Evolutionary conservation across 1,140 invertebrate genomes (phyloP), one percentile per base, ranked within the genome.

Genomic region (Caenorhabditis brenneri): DNA sequence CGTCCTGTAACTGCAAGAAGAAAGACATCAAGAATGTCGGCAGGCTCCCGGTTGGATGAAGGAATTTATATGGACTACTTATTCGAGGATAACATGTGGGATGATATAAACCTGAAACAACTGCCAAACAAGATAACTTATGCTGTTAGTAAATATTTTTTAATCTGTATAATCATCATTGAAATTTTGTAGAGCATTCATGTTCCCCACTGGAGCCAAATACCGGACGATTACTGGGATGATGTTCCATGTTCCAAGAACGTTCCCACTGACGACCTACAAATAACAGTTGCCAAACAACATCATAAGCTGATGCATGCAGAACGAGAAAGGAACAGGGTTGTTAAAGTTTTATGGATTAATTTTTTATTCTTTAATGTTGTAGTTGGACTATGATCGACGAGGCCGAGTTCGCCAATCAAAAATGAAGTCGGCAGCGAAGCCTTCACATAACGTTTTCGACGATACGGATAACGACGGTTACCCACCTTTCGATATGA

Each of bases 261-360:
- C 10, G 3, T n/a, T 6, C 15, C 3, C n/a, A 10, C 65, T 22
- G 65, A 74, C n/a, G 65, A 74, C n/a, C 24, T 74, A 10, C 22
- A 42, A n/a, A 22, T 42, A 7, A 7, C 65, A 22, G 36, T 42
- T 4, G 65, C 65, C 15, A 74, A 74, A 24, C 33, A 74, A 42
- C 65, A 74, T 74, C 65, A 74, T 15, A 74, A 42, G n/a, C 36
- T 74, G 36, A 74, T 74, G 65, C 65, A 74, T 42, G 65, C 65
- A 7, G 65, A 74, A 24, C 33, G 65, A 31, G 36, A 74, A n/a
- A 74, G 65, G n/a, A 74, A 42, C 10, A 74, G 12, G 36, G 65
- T 74, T 27, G 4, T 1, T 51, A 51, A n/a, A 9, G 9, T 46
- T 46, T 16, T 46, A 46, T 2, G 16, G 9, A 46, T 46, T 46